Evolutionary conservation across 2,113 vertebrate genomes (phyloP).

Genomic region (Lates calcarifer): DNA sequence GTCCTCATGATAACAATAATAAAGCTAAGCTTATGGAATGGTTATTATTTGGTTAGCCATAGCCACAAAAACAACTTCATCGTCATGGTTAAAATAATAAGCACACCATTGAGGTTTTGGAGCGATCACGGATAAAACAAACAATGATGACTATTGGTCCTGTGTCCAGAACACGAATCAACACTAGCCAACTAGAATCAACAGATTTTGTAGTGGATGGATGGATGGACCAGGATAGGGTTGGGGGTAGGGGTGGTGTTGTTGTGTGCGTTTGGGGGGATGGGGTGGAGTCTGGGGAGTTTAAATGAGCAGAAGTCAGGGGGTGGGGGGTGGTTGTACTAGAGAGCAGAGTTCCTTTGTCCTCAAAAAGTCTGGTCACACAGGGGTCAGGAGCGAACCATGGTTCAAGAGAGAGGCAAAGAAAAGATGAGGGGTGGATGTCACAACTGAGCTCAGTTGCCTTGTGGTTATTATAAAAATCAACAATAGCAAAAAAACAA

Average conservation of each 20-base stretch:
- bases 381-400: conserved; percentile 44
- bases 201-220: conserved; percentile 11
- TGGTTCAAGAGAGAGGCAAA: conserved; percentile 26
- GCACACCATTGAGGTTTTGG: not conserved
- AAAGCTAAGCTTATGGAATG: not conserved
- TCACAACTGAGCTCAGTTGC: conserved; percentile 5
- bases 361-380: conserved; percentile 44
- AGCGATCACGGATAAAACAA: not conserved
- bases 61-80: not conserved
- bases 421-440: conserved; percentile 28
- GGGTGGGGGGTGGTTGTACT: conserved; percentile 32
- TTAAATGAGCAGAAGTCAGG: conserved; percentile 65
- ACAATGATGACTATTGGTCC: not conserved
- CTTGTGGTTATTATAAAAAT: not conserved
- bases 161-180: not conserved
- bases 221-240: not conserved
- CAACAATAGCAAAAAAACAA: not conserved
- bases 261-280: conserved; percentile 42
- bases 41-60: too few relatives aligned
- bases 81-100: not conserved
- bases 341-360: conserved; percentile 73
- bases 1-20: not conserved
- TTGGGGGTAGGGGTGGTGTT: conserved; percentile 7
- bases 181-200: not conserved
- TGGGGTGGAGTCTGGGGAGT: conserved; percentile 45